phyloP scores from a whole-genome alignment of 2,888 invertebrate species.

The Cerceris ruficornis region DNA sequence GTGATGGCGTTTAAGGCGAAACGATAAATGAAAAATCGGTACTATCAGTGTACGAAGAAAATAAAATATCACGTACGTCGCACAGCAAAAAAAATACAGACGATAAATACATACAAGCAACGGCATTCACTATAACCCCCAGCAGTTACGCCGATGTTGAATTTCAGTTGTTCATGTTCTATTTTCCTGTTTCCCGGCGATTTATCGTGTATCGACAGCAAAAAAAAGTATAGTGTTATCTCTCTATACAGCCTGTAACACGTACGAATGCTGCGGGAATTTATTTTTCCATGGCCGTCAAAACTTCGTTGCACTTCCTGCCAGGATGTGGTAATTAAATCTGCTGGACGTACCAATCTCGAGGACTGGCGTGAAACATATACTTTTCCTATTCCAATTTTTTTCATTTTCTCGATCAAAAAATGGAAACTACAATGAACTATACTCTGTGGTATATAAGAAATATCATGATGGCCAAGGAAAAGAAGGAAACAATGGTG shows the following conservation, averaged over 20 bases:
- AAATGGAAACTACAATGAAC: background rate
- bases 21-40: too few relatives aligned
- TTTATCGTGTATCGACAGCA: constrained; percentile 23
- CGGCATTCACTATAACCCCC: constrained; percentile 1
- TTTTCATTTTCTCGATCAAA: background rate
- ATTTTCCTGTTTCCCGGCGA: constrained; percentile 12
- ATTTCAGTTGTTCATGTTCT: constrained; percentile 15
- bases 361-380: background rate
- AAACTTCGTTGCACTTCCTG: background rate
- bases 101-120: background rate
- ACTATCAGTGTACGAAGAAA: background rate
- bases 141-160: constrained; percentile 18
- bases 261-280: constrained; percentile 1
- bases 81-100: background rate
- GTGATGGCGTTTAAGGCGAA: too few relatives aligned
- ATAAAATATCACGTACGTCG: background rate
- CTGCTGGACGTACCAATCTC: background rate
- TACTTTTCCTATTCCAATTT: background rate
- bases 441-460: constrained; percentile 9
- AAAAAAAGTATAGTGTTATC: constrained; percentile 15
- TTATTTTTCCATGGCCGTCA: constrained; percentile 1
- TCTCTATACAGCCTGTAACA: background rate
- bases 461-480: background rate
- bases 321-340: constrained; percentile 26
- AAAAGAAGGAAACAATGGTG: constrained; percentile 9